Conservation (phyloP, 2,113 vertebrate genomes). For the Acanthisitta chloris region DNA sequence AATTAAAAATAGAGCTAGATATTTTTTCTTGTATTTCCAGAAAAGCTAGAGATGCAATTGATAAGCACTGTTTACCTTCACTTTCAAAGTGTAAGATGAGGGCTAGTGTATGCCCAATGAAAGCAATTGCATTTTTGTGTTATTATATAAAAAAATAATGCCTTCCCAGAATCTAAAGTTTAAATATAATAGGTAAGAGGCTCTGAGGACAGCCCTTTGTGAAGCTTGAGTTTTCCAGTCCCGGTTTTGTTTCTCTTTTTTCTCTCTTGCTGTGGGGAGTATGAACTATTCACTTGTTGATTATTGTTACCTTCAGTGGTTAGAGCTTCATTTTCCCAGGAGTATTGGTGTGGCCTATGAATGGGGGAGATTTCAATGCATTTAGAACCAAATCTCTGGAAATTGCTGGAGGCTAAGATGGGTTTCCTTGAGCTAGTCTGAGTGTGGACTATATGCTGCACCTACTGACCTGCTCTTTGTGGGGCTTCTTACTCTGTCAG, state of each 20-base stretch:
- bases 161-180: background rate
- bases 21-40: background rate
- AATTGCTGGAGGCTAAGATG: background rate
- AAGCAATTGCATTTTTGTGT: background rate
- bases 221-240: background rate
- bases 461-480: background rate
- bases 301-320: background rate
- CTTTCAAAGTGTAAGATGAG: background rate
- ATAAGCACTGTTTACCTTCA: background rate
- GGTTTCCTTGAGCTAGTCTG: background rate
- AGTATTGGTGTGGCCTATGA: background rate
- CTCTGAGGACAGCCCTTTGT: background rate
- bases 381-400: background rate
- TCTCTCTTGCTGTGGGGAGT: background rate
- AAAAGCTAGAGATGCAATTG: background rate
- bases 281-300: background rate
- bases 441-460: background rate
- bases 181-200: background rate
- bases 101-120: background rate
- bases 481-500: background rate
- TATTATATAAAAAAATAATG: background rate
- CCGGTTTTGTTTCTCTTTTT: background rate
- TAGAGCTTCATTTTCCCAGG: background rate
- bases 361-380: background rate
- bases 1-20: background rate